Base-by-base conservation (phyloP, 1,140 invertebrate species). In the Drosophila oshimai region DNA sequence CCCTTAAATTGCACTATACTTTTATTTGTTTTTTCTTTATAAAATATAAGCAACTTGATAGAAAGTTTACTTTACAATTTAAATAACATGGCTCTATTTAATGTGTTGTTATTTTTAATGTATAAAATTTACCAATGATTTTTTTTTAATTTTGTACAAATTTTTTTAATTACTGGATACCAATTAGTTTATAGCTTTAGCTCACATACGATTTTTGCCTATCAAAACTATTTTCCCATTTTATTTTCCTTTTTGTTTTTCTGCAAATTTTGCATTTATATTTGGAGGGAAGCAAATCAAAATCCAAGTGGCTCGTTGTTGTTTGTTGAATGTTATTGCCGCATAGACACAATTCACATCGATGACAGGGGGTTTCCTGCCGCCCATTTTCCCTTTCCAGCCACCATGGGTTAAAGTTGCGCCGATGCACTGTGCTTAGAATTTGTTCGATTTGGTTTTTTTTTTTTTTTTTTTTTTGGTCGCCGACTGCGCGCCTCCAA, bases 401-500 rank as follows among this genome's bases (percentile, higher is more conserved):
- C 4, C 18, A 12, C 20, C 44, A 71, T 46, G 28, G 18, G 24
- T 39, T 44, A 46, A 41, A 44, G 64, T 49, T 65, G 80, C 74
- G 69, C 62, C 54, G 57, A 68, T 70, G 70, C 64, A 71, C 20
- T 49, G 54, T 33, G 54, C 36, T 81, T 77, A 33, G 33, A 60
- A 54, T 18, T 26, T 41, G 12, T 61, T 54, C 7, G 7, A 34
- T 22, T 46, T 10, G n/a, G 15, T 42, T 17, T 17, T 12, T 31
- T 29, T 24, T 20, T 18, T 18, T 17, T 7, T 24, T 3, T 15
- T 17, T 37, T 69, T 44, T 36, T 50, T 18, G 44, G 68, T 33
- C 68, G 44, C 68, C 68, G 17, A 60, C 71, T 37, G 77, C 67
- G 80, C 65, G 46, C 49, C 50, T 50, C 80, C 80, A 86, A 86